Evolutionary conservation across 2,888 invertebrate genomes (phyloP).

Genomic region (Sphaerophoria taeniata): DNA sequence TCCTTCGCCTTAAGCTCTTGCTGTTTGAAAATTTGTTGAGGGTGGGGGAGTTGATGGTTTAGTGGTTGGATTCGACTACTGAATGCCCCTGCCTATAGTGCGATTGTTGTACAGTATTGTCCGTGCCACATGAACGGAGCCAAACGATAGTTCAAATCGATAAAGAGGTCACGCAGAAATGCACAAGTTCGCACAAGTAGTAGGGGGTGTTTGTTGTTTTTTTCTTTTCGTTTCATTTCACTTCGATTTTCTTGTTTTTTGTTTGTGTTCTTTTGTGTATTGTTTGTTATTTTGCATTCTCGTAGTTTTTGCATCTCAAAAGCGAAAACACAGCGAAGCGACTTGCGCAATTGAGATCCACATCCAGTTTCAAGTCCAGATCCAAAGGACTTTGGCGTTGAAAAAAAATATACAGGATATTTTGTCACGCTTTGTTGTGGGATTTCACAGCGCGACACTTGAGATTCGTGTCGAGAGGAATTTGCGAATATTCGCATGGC

Average conservation of each 20-base stretch:
- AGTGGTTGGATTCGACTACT: slow-evolving; percentile 39
- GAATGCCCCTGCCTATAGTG: slow-evolving; percentile 35
- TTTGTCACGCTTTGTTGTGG: slow-evolving; percentile 49
- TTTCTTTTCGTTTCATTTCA: neutral
- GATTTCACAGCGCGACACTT: slow-evolving; percentile 44
- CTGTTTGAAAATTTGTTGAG: neutral
- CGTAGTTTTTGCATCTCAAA: slow-evolving; percentile 40
- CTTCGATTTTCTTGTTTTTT: neutral
- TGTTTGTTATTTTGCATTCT: slow-evolving; percentile 34
- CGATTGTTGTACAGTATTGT: slow-evolving; percentile 44
- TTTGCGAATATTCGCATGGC: slow-evolving; percentile 32
- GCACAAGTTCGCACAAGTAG: slow-evolving; percentile 55
- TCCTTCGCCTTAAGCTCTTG: neutral
- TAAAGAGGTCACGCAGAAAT: slow-evolving; percentile 66
- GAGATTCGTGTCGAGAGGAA: slow-evolving; percentile 46
- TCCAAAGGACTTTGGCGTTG: too few relatives aligned
- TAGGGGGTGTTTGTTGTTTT: slow-evolving; percentile 22
- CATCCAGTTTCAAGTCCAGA: too few relatives aligned
- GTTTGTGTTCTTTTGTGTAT: slow-evolving; percentile 6
- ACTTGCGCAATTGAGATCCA: slow-evolving; percentile 61
- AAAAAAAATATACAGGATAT: slow-evolving; percentile 30
- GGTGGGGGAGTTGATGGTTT: neutral
- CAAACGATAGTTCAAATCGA: slow-evolving; percentile 67
- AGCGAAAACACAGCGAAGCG: slow-evolving; percentile 6
- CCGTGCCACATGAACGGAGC: slow-evolving; percentile 40